Base-by-base conservation (phyloP, 2,888 invertebrate genomes). In the Spodoptera exigua region DNA sequence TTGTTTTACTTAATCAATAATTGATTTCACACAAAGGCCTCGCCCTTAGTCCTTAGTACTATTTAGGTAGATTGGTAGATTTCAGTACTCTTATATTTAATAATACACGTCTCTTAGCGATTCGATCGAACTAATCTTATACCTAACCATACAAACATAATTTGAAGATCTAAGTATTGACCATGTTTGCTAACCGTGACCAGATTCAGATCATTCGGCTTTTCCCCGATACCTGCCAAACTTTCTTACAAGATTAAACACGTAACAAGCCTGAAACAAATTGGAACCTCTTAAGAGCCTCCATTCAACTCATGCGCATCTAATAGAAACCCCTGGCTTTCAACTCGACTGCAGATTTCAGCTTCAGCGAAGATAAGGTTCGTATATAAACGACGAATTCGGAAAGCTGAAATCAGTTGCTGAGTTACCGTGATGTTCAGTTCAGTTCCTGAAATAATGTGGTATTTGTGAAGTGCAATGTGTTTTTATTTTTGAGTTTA, bases 321-420 rank as follows among this genome's bases (percentile, higher is more conserved):
- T 76, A 79, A 80, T 80, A 70, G 79, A 68, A 78, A 67, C 70
- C 56, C 67, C 66, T 66, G 66, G 68, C 49, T 85, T 86, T 85
- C 79, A 81, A 87, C 84, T 81, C 62, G 70, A 79, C 69, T 84
- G 86, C 78, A 82, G 79, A 68, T 86, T 89, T 88, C 84, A 74
- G 89, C 87, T 83, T 71, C 79, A 84, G 36, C 83, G 86, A 52
- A 74, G 78, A 71, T 74, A 70, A 81, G 78, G 77, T 73, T 59
- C 60, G 73, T 83, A 86, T 89, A 87, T 84, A 88, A 84, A 76
- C 77, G 71, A 68, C 56, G 61, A 9, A 51, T 69, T 48, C 69
- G 66, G 68, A 64, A 53, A 66, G 65, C 13, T 51, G 61, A 70
- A 57, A 74, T 78, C 86, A 88, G 88, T 87, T 47, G 17, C 60